A percentile compares a stretch with the other conserved stretches of the same genome.
phyloP scores from a whole-genome alignment of 2,797 vertebrate genomes.

The Rhinella marina region DNA sequence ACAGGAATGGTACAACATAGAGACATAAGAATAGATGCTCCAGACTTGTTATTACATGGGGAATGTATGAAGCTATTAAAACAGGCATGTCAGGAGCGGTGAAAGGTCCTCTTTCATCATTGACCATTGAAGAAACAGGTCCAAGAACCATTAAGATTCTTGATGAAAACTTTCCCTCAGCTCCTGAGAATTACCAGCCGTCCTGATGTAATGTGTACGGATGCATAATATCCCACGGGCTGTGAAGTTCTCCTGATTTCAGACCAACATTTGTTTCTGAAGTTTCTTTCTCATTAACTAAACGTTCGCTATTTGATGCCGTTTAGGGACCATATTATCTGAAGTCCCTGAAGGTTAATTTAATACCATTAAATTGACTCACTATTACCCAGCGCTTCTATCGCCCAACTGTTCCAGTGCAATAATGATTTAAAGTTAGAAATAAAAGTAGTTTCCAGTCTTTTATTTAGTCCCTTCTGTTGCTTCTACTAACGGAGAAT shows the following conservation, averaged over 20 bases:
- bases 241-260: conserved; percentile 1
- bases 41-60: too few relatives aligned
- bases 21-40: too few relatives aligned
- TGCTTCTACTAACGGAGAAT: neutral
- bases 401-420: conserved; percentile 5
- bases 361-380: conserved; percentile 14
- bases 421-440: conserved; percentile 3
- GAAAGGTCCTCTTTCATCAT: too few relatives aligned
- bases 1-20: too few relatives aligned
- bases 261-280: conserved; percentile 12
- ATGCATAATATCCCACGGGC: neutral
- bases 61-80: too few relatives aligned
- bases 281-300: conserved; percentile 5
- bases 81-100: too few relatives aligned
- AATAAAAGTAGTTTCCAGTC: neutral
- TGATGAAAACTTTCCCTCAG: neutral
- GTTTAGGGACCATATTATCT: neutral
- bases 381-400: neutral
- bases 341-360: conserved; percentile 31
- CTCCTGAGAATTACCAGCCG: neutral
- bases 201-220: too few relatives aligned
- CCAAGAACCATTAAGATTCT: neutral
- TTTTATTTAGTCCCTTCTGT: conserved; percentile 15
- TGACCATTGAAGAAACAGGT: neutral
- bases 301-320: neutral